phyloP scores from a whole-genome alignment of 2,113 vertebrate genomes.

The Chauna torquata region DNA sequence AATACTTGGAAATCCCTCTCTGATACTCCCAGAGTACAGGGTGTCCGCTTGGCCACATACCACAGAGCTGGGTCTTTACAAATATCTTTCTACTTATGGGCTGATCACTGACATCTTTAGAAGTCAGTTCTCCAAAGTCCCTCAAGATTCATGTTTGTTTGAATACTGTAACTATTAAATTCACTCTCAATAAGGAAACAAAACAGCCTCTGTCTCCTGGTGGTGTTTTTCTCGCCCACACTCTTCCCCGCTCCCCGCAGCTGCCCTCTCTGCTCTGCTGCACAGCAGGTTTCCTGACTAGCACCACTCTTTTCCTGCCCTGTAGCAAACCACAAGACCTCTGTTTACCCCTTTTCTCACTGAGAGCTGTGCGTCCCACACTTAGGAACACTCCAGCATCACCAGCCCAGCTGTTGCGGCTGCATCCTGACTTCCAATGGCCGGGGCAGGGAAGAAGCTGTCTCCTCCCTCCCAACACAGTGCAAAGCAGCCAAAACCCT shows the following conservation, averaged over 20 bases:
- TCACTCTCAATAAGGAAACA: conserved; percentile 43
- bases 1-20: background rate
- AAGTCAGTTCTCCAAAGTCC: background rate
- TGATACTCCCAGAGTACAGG: background rate
- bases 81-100: background rate
- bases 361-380: background rate
- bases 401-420: background rate
- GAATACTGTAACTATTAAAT: background rate
- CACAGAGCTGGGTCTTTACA: background rate
- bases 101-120: background rate
- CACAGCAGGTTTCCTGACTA: background rate
- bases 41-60: background rate
- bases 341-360: background rate
- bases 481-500: background rate
- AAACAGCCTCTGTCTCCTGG: background rate
- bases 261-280: background rate
- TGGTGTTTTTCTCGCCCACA: background rate
- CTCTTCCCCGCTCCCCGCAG: background rate
- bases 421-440: background rate
- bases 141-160: conserved; percentile 3
- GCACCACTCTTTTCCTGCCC: background rate
- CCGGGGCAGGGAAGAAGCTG: background rate
- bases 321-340: background rate
- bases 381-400: background rate
- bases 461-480: background rate